Conservation (phyloP, 2,797 vertebrate species). For the Limnodromus scolopaceus region DNA sequence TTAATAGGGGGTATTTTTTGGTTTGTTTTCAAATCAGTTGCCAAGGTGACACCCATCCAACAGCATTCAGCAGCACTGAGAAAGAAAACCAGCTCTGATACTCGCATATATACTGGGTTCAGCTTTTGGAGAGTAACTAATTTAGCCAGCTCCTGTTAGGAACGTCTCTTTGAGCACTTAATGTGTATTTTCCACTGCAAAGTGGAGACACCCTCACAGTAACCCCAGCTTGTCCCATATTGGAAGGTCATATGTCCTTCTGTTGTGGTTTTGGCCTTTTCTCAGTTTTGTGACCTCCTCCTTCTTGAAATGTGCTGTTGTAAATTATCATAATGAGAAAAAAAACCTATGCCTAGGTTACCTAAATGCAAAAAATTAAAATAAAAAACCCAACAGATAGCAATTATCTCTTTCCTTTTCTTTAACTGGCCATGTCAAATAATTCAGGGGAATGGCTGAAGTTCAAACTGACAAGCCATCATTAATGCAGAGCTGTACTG, state of each 20-base stretch:
- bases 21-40: neutral
- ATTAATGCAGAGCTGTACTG: neutral
- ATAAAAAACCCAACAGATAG: accelerated
- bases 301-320: neutral
- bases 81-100: neutral
- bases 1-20: neutral
- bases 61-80: neutral
- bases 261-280: neutral
- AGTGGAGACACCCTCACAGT: neutral
- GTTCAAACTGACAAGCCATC: neutral
- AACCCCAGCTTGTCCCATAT: neutral
- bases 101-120: accelerated
- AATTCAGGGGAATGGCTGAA: neutral
- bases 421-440: neutral
- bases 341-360: neutral
- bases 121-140: neutral
- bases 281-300: neutral
- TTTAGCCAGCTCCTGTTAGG: neutral
- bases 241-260: neutral
- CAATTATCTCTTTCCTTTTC: neutral
- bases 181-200: neutral
- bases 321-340: neutral
- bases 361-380: neutral
- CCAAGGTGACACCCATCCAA: neutral
- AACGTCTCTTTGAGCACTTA: neutral